These are phyloP conservation scores for Macrobrachium rosenbergii DNA, from an alignment of 1,140 invertebrate genomes.

Conservation along the genomic window DNA sequence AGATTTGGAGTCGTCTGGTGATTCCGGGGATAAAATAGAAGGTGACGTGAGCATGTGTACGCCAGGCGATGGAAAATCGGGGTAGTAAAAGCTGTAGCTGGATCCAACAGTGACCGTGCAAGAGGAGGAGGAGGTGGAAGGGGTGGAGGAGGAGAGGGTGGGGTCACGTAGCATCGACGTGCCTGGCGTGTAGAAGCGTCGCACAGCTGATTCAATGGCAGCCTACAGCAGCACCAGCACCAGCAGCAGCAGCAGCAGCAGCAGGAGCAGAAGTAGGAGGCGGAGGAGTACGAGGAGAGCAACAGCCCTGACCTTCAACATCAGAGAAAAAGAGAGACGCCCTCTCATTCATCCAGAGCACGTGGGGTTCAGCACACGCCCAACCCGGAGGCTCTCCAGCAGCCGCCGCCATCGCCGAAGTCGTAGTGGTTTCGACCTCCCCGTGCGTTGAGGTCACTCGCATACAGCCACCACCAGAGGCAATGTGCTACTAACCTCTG, in stretches of 20 bases:
- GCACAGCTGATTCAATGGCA: slow-evolving; percentile 46
- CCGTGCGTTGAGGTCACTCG: slow-evolving; percentile 37
- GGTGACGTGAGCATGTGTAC: slow-evolving; percentile 27
- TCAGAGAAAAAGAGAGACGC: slow-evolving; percentile 7
- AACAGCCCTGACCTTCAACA: slow-evolving; percentile 27
- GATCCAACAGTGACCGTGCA: slow-evolving; percentile 26
- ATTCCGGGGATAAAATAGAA: neutral
- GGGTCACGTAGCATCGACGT: slow-evolving; percentile 54
- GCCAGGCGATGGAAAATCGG: slow-evolving; percentile 8
- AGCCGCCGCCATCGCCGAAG: neutral
- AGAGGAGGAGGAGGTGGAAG: neutral
- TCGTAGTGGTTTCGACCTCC: neutral
- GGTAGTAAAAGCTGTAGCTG: slow-evolving; percentile 7
- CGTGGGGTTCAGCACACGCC: slow-evolving; percentile 36
- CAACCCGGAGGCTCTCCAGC: slow-evolving; percentile 9
- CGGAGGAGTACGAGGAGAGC: no score
- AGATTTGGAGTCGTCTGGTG: neutral
- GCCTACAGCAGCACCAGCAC: slow-evolving; percentile 40
- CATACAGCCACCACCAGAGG: neutral
- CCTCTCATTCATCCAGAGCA: slow-evolving; percentile 55
- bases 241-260: neutral
- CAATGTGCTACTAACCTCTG: neutral
- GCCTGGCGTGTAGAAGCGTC: slow-evolving; percentile 58
- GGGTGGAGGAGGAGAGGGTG: slow-evolving; percentile 24
- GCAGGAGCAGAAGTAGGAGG: no score